Conservation (phyloP, 2,888 invertebrate species). For the Rhopalosiphum nymphaeae region DNA sequence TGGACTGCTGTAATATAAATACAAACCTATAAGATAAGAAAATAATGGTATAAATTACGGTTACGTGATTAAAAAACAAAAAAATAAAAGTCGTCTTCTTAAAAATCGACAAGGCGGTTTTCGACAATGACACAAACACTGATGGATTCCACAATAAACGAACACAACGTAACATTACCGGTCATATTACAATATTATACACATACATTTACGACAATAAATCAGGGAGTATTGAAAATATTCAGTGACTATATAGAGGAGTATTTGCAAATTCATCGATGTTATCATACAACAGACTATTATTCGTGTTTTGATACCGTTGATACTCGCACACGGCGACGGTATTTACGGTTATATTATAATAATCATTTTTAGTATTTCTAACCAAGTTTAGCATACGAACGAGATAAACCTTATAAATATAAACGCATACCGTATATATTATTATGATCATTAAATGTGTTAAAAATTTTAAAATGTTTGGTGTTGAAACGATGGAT, state of each 20-base stretch:
- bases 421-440: neutral
- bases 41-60: constrained; percentile 5
- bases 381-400: too few species aligned
- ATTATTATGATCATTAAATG: neutral
- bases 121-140: too few species aligned
- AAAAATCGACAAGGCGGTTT: neutral
- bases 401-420: too few species aligned
- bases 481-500: too few species aligned
- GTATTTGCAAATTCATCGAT: neutral
- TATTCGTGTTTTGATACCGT: too few species aligned
- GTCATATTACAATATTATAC: neutral
- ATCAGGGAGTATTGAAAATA: neutral
- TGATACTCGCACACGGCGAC: too few species aligned
- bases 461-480: too few species aligned
- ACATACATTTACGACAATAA: neutral
- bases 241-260: neutral
- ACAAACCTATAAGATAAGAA: neutral
- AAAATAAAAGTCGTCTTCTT: neutral
- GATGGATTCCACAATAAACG: neutral
- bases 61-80: neutral
- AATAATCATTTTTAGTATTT: too few species aligned
- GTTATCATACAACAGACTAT: neutral
- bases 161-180: neutral
- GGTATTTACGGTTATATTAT: too few species aligned
- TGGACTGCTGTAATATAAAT: neutral